Evolutionary conservation across 2,113 vertebrate species (phyloP), one percentile per base, ranked within the genome.

Genomic region (Seriola rivoliana): DNA sequence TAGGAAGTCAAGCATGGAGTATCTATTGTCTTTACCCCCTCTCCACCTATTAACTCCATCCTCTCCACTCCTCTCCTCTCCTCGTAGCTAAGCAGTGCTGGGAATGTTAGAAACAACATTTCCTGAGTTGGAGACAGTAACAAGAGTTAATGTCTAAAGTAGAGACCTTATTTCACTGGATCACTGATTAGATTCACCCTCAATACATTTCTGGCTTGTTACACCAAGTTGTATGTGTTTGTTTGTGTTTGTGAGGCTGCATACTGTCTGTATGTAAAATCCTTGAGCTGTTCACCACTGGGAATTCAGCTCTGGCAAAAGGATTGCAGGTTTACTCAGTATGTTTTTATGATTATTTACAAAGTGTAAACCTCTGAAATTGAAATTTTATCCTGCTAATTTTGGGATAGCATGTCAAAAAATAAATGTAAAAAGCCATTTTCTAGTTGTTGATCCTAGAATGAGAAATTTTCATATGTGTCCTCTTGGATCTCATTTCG

Each of bases 1-100:
- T 36, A 83, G 84, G 83, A 93, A 95, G 87, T 82, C 86, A 89
- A 92, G 87, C 88, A 89, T 81, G 63, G 67, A 80, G 44, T 81
- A 52, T 1, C 90, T 92, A 87, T 94, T 94, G 91, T 89, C 81
- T 81, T 93, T 40, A 81, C 23, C 38, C 48, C 58, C 67, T 46
- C 46, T 69, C 60, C 77, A 32, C 29, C 36, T 78, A 71, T 88
- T 83, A 72, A 71, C 71, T 78, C 70, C 71, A 4, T 73, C 67
- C 69, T 59, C 57, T 54, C 50, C 69, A 9, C 63, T 68, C 50
- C 12, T 29, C 40, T 42, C 40, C 40, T 42, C 40, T 42, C 40
- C 40, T 42, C 40, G 2, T 11, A 6, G 80, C 85, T 63, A 87
- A 89, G 85, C 73, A 62, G 80, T 60, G 17, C 48, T 59, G 81